Evolutionary conservation across 1,140 invertebrate genomes (phyloP).

Genomic region (Cecropterus lyciades): DNA sequence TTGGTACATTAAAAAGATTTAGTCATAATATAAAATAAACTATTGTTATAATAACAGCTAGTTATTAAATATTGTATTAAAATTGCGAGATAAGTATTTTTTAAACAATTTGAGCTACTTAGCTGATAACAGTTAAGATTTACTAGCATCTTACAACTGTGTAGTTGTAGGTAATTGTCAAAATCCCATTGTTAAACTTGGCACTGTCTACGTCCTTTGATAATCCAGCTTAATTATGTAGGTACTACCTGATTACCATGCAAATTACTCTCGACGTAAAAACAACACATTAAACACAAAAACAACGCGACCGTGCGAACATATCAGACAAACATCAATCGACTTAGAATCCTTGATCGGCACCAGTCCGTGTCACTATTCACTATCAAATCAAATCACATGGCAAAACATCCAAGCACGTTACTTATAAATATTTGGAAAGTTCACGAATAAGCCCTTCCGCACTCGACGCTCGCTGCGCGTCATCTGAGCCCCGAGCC

Average conservation of each 20-base stretch:
- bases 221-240: slow-evolving; percentile 36
- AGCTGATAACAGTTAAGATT: too few species aligned
- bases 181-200: slow-evolving; percentile 44
- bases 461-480: slow-evolving; percentile 59
- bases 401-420: slow-evolving; percentile 21
- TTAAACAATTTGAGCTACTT: neutral
- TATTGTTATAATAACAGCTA: too few species aligned
- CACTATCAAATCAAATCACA: neutral
- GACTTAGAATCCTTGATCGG: neutral
- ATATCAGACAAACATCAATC: neutral
- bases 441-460: slow-evolving; percentile 46
- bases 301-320: slow-evolving; percentile 33
- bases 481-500: slow-evolving; percentile 57
- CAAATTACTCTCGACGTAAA: slow-evolving; percentile 50
- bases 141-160: too few species aligned
- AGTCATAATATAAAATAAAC: too few species aligned
- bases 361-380: neutral
- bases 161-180: neutral
- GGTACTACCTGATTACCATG: slow-evolving; percentile 55
- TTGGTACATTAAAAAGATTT: too few species aligned
- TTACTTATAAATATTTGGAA: slow-evolving; percentile 20
- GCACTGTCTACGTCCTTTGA: slow-evolving; percentile 59
- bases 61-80: too few species aligned
- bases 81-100: too few species aligned
- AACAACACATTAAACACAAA: slow-evolving; percentile 42